These are phyloP conservation scores for Drosophila nr. fundita DNA, from an alignment of 2,888 invertebrate genomes.

Conservation along the genomic window DNA sequence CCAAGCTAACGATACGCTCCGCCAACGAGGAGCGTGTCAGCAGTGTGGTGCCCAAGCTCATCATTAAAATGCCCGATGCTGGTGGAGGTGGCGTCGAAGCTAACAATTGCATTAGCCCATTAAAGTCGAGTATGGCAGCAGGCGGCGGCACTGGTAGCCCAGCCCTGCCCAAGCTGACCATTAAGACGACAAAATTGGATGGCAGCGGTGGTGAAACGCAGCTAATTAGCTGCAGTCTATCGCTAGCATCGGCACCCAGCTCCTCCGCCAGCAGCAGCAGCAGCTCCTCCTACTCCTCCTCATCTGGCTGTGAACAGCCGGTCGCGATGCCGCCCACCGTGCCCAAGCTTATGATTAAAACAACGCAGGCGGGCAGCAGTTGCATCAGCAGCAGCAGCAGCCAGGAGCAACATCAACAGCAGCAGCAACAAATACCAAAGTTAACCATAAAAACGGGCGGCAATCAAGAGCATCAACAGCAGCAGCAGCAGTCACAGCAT, in stretches of 20 bases:
- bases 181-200: constrained; percentile 85
- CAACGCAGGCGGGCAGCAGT: constrained; percentile 78
- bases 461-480: constrained; percentile 33
- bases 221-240: constrained; percentile 78
- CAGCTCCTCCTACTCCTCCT: constrained; percentile 53
- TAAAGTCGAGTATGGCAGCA: constrained; percentile 2
- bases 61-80: constrained; percentile 83
- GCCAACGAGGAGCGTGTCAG: constrained; percentile 79
- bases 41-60: constrained; percentile 84
- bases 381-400: constrained; percentile 70
- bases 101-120: constrained; percentile 61
- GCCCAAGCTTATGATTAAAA: constrained; percentile 88
- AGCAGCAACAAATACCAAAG: constrained; percentile 82
- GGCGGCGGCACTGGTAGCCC: constrained; percentile 5
- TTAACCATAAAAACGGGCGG: constrained; percentile 85
- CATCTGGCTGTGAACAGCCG: constrained; percentile 81
- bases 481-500: constrained; percentile 68
- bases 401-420: constrained; percentile 45
- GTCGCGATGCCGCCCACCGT: constrained; percentile 83
- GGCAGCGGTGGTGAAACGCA: constrained; percentile 79
- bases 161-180: constrained; percentile 87
- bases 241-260: constrained; percentile 74
- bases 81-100: constrained; percentile 18
- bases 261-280: constrained; percentile 83
- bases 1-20: constrained; percentile 84